Percentiles rank a stretch among this genome's conserved stretches.
Conservation (phyloP, 2,113 vertebrate genomes). For the Hirundichthys speculiger region DNA sequence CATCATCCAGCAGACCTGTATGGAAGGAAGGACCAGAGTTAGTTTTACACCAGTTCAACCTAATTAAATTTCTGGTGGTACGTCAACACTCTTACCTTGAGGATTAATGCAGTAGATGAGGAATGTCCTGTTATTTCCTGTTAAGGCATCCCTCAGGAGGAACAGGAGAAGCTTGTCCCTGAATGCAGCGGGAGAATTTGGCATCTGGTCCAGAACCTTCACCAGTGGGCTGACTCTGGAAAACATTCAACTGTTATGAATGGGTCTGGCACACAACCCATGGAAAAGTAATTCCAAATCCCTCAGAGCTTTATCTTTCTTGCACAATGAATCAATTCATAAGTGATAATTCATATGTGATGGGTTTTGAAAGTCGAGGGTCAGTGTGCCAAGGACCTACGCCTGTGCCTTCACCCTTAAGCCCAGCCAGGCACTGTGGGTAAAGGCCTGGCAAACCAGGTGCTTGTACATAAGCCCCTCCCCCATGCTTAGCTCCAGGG, state of each 20-base stretch:
- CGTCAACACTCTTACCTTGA: slow-evolving; percentile 41
- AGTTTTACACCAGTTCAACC: not conserved
- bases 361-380: no score
- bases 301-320: not conserved
- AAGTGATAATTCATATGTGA: no score
- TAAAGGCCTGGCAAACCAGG: no score
- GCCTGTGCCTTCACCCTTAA: no score
- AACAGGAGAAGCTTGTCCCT: slow-evolving; percentile 41
- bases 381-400: no score
- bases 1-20: slow-evolving; percentile 54
- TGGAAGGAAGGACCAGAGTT: not conserved
- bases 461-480: no score
- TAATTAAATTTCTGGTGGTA: not conserved
- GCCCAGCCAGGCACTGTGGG: no score
- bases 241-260: slow-evolving; percentile 9
- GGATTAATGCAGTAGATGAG: slow-evolving; percentile 67
- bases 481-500: no score
- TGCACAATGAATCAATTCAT: no score
- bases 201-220: slow-evolving; percentile 55
- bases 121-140: slow-evolving; percentile 56
- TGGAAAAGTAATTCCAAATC: not conserved
- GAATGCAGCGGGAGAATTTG: slow-evolving; percentile 13
- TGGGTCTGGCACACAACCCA: not conserved
- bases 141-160: slow-evolving; percentile 59
- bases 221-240: slow-evolving; percentile 70